Percentiles rank a stretch among this genome's conserved stretches.
Evolutionary conservation across 2,888 invertebrate genomes (phyloP).

Genomic region (Osedax fenrisi): DNA sequence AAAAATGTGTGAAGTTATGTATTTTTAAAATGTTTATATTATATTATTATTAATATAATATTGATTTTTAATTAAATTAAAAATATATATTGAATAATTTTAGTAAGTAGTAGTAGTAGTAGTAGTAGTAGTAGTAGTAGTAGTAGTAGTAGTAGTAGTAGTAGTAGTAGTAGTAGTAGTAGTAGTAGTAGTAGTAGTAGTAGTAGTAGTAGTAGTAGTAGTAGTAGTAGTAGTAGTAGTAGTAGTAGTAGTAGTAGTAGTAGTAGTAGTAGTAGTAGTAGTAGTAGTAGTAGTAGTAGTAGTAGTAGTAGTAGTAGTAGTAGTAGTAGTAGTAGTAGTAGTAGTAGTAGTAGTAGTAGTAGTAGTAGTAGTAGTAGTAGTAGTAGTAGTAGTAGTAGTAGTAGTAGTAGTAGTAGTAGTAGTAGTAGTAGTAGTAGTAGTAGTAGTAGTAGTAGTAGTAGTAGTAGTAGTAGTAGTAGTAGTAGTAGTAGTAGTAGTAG

Average conservation of each 20-base stretch:
- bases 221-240: background rate
- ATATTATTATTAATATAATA: too few species aligned
- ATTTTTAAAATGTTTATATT: too few species aligned
- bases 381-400: conserved; percentile 15
- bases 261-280: background rate
- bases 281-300: background rate
- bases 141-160: background rate
- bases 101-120: too few species aligned
- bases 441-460: conserved; percentile 2
- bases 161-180: background rate
- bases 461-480: background rate
- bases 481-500: conserved; percentile 12
- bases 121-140: conserved; percentile 8
- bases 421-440: background rate
- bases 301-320: background rate
- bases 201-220: background rate
- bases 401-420: background rate
- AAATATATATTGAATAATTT: too few species aligned
- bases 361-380: background rate
- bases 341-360: background rate
- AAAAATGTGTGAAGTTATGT: too few species aligned
- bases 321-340: background rate
- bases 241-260: background rate
- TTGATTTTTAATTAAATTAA: background rate
- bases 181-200: background rate